phyloP scores from a whole-genome alignment of 2,113 vertebrate species.

The Oriolus oriolus region DNA sequence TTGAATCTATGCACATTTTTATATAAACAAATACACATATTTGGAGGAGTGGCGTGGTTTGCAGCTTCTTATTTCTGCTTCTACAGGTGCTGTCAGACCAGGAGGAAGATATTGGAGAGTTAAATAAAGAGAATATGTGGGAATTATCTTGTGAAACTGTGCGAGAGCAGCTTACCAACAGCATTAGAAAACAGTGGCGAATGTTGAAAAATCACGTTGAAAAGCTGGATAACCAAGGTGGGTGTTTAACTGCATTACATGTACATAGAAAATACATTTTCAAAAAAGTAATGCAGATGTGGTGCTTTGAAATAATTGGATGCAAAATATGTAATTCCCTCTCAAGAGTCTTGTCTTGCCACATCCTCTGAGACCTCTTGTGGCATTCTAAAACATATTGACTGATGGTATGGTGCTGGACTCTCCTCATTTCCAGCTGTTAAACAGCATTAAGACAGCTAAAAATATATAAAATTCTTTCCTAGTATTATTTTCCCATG shows the following conservation, averaged over 20 bases:
- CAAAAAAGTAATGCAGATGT: background rate
- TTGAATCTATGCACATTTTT: background rate
- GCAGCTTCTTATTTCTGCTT: background rate
- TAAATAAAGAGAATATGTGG: slow-evolving; percentile 81
- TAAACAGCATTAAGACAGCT: slow-evolving; percentile 42
- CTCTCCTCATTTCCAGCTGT: slow-evolving; percentile 50
- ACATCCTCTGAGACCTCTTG: background rate
- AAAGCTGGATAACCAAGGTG: slow-evolving; percentile 93
- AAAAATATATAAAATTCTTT: slow-evolving; percentile 66
- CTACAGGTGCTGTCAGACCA: slow-evolving; percentile 79
- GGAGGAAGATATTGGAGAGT: slow-evolving; percentile 81
- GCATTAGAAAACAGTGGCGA: slow-evolving; percentile 95
- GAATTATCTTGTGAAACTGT: slow-evolving; percentile 91
- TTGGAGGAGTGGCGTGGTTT: background rate
- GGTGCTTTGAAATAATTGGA: background rate
- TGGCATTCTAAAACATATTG: background rate
- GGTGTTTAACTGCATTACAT: background rate
- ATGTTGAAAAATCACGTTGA: slow-evolving; percentile 92
- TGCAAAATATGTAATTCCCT: background rate
- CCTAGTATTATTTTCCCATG: slow-evolving; percentile 58
- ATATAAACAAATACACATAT: background rate
- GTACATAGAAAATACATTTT: background rate
- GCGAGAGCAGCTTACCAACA: slow-evolving; percentile 91
- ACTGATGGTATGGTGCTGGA: background rate
- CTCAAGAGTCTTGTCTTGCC: background rate